Conservation (phyloP, 2,888 invertebrate species). For the Callosobruchus maculatus region DNA sequence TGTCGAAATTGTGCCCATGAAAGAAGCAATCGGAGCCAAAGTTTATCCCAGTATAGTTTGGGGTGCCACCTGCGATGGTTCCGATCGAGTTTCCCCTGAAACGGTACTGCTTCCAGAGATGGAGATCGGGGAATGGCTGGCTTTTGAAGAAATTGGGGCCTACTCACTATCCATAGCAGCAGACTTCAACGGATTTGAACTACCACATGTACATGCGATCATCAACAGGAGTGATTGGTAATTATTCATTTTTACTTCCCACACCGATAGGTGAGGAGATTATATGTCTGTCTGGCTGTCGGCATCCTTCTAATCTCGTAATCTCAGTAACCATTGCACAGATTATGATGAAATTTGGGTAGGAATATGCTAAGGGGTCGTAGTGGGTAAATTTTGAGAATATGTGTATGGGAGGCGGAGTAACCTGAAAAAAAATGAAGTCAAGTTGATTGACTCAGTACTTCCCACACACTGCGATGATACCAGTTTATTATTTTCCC, state of each 20-base stretch:
- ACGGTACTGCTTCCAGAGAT: constrained; percentile 61
- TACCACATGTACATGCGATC: constrained; percentile 68
- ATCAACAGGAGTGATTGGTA: constrained; percentile 60
- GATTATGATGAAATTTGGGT: too few species aligned
- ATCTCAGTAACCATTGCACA: too few species aligned
- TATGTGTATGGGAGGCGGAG: too few species aligned
- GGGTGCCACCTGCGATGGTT: constrained; percentile 94
- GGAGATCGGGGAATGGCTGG: constrained; percentile 78
- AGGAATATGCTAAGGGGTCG: too few species aligned
- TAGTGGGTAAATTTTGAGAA: too few species aligned
- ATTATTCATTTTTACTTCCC: neutral
- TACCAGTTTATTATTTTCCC: too few species aligned
- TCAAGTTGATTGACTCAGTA: too few species aligned
- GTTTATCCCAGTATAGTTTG: constrained; percentile 67
- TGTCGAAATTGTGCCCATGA: constrained; percentile 65
- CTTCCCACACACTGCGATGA: too few species aligned
- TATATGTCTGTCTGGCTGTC: too few species aligned
- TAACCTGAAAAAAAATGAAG: too few species aligned
- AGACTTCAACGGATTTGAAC: constrained; percentile 87
- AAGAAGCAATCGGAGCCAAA: constrained; percentile 45
- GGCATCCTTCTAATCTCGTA: too few species aligned
- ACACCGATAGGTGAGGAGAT: too few species aligned
- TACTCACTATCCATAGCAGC: constrained; percentile 89
- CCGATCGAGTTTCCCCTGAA: constrained; percentile 69
- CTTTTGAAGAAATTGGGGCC: constrained; percentile 93